Evolutionary conservation across 2,113 vertebrate genomes (phyloP).

Genomic region (Ptyas mucosa): DNA sequence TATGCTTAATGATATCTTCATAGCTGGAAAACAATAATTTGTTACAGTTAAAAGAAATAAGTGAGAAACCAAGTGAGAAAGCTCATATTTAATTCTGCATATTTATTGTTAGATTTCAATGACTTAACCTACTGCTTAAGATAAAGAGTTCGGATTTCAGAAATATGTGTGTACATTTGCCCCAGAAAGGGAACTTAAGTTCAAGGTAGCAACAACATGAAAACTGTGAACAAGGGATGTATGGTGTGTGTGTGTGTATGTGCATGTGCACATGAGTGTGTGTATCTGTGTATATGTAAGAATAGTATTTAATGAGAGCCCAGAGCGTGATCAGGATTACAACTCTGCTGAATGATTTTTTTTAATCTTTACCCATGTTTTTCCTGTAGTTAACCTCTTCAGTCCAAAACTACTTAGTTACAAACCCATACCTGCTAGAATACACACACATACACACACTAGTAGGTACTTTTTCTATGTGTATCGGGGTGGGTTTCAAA

Average conservation of each 20-base stretch:
- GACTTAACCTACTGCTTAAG: slow-evolving; percentile 37
- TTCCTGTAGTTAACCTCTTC: background rate
- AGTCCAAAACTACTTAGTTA: background rate
- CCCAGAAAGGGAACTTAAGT: background rate
- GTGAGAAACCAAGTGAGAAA: slow-evolving; percentile 22
- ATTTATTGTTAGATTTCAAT: slow-evolving; percentile 27
- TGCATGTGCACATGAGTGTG: background rate
- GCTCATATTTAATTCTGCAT: slow-evolving; percentile 57
- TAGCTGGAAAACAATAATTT: slow-evolving; percentile 70
- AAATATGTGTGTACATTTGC: background rate
- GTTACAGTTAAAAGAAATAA: slow-evolving; percentile 52
- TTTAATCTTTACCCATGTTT: background rate
- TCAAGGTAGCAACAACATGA: background rate
- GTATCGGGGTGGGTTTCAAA: no score
- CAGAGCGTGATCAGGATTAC: background rate
- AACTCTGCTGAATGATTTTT: no score
- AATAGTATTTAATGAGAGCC: background rate
- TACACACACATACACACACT: background rate
- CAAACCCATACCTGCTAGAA: background rate
- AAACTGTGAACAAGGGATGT: background rate
- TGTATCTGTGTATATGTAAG: background rate
- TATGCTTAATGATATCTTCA: slow-evolving; percentile 70
- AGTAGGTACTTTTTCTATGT: background rate
- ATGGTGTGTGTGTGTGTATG: background rate
- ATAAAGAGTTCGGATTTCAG: background rate